phyloP scores from a whole-genome alignment of 1,140 invertebrate species.

The Anastrepha obliqua region DNA sequence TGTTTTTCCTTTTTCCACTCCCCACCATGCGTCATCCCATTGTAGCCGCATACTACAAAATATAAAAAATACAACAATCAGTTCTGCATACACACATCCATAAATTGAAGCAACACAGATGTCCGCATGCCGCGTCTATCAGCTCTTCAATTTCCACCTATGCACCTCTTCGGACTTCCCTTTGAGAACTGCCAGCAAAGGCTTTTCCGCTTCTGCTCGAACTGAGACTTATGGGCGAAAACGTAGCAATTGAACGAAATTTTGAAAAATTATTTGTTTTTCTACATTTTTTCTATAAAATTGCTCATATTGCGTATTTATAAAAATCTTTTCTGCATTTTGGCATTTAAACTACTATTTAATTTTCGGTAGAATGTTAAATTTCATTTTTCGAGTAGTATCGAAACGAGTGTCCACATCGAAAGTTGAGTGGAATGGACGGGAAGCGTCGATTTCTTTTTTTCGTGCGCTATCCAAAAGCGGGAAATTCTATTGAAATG shows the following conservation, averaged over 20 bases:
- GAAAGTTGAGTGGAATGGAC: slow-evolving; percentile 35
- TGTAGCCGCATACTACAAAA: neutral
- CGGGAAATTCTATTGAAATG: neutral
- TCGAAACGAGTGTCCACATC: slow-evolving; percentile 32
- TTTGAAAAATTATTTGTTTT: slow-evolving; percentile 35
- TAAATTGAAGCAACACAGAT: slow-evolving; percentile 24
- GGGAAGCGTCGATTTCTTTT: neutral
- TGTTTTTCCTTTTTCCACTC: neutral
- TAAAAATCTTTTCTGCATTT: neutral
- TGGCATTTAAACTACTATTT: slow-evolving; percentile 40
- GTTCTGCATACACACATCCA: too few relatives aligned
- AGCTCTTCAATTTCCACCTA: neutral
- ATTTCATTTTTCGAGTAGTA: slow-evolving; percentile 7
- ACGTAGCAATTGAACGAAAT: slow-evolving; percentile 12
- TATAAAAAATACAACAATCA: neutral
- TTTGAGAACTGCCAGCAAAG: neutral
- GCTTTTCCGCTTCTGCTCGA: neutral
- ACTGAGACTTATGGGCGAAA: neutral
- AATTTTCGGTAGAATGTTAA: slow-evolving; percentile 9
- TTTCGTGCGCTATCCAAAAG: neutral
- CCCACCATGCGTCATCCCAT: neutral
- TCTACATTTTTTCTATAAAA: neutral
- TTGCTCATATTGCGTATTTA: neutral
- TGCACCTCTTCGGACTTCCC: neutral
- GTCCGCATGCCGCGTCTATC: neutral